phyloP scores from a whole-genome alignment of 2,888 invertebrate genomes.

The Anoncus sp. region DNA sequence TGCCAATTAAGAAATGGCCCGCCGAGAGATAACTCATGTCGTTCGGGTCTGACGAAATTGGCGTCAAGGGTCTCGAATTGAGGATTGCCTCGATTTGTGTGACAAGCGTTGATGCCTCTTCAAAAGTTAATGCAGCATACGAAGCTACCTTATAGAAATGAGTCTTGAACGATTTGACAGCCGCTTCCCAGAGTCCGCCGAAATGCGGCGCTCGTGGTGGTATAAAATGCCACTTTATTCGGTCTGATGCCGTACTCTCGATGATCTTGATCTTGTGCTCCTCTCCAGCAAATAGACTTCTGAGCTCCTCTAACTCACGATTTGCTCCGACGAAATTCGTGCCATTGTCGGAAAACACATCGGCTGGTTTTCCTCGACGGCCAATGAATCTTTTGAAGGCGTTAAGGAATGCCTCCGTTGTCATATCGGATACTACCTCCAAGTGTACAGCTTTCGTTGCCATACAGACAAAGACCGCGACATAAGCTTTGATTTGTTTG shows the following conservation, averaged over 20 bases:
- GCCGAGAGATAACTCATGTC: slow-evolving; percentile 27
- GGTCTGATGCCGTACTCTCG: not conserved
- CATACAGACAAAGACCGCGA: slow-evolving; percentile 71
- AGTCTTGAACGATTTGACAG: slow-evolving; percentile 27
- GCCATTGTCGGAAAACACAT: slow-evolving; percentile 69
- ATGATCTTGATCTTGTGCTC: not conserved
- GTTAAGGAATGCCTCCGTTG: slow-evolving; percentile 65
- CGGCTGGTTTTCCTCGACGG: slow-evolving; percentile 59
- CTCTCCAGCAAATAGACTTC: not conserved
- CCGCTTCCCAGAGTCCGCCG: slow-evolving; percentile 38
- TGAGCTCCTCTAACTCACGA: slow-evolving; percentile 50
- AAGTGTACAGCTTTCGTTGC: slow-evolving; percentile 71
- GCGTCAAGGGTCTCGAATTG: slow-evolving; percentile 29
- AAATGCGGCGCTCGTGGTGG: slow-evolving; percentile 30
- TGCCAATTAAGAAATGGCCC: slow-evolving; percentile 41
- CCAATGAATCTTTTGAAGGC: slow-evolving; percentile 66
- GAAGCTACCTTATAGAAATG: slow-evolving; percentile 3
- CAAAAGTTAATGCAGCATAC: slow-evolving; percentile 16
- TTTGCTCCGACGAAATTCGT: slow-evolving; percentile 68
- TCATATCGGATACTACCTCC: slow-evolving; percentile 67
- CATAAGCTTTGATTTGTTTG: slow-evolving; percentile 61
- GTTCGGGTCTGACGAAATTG: slow-evolving; percentile 34
- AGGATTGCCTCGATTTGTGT: slow-evolving; percentile 33
- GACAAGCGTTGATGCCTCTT: slow-evolving; percentile 7
- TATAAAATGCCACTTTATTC: slow-evolving; percentile 40